A percentile compares a stretch with the other conserved stretches of the same genome.
Conservation (phyloP, 1,140 invertebrate species). For the Neocloeon triangulifer region DNA sequence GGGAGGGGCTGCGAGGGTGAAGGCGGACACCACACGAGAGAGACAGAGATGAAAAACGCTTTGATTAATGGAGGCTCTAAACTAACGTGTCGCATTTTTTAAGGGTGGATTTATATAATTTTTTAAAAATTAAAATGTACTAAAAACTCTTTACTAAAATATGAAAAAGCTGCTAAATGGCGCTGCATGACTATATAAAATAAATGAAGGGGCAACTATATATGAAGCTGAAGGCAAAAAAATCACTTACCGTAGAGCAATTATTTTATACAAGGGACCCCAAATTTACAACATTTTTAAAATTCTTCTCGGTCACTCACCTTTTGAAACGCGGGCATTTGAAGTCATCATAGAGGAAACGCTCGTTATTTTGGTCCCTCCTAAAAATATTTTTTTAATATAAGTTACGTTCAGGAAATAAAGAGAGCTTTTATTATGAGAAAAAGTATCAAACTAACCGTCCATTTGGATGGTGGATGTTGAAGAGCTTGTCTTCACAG, state of each 20-base stretch:
- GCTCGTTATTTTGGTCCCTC: too few relatives aligned
- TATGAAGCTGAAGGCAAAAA: neutral
- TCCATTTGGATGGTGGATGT: neutral
- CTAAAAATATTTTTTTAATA: neutral
- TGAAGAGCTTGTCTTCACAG: neutral
- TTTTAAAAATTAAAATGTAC: too few relatives aligned
- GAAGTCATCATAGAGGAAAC: too few relatives aligned
- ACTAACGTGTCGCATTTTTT: too few relatives aligned
- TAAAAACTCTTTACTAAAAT: too few relatives aligned
- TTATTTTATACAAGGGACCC: neutral
- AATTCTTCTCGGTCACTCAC: constrained; percentile 1
- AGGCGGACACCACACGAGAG: constrained; percentile 13
- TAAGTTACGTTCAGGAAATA: neutral
- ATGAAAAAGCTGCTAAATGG: too few relatives aligned
- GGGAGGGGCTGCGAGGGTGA: constrained; percentile 18
- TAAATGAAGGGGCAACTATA: too few relatives aligned
- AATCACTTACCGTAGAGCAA: neutral
- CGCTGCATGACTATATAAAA: too few relatives aligned
- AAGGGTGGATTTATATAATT: too few relatives aligned
- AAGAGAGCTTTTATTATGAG: neutral
- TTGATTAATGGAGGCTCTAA: too few relatives aligned
- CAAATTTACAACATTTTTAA: neutral
- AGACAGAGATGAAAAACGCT: too few relatives aligned
- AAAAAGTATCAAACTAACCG: neutral
- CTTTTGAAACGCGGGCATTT: too few relatives aligned